Evolutionary conservation across 2,797 vertebrate species (phyloP).

Genomic region (Schizothorax lantsangensis): DNA sequence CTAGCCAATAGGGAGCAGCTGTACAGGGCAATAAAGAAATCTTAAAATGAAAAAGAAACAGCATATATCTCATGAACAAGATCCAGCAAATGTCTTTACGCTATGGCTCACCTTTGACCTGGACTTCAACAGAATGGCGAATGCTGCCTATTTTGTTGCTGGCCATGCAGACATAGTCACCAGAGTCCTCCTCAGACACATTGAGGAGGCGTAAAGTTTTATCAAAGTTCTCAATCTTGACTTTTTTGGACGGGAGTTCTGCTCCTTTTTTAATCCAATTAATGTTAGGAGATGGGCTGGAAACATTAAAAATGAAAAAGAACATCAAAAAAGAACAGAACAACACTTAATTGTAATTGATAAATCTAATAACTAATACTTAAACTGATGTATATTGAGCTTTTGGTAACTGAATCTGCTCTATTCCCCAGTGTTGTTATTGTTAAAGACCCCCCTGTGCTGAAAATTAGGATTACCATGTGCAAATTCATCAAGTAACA

Average conservation of each 20-base stretch:
- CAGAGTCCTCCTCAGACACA: slow-evolving; percentile 93
- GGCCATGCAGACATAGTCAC: slow-evolving; percentile 94
- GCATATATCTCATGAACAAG: background rate
- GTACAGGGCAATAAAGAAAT: slow-evolving; percentile 30
- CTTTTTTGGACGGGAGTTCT: slow-evolving; percentile 86
- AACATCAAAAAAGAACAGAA: background rate
- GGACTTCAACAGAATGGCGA: slow-evolving; percentile 91
- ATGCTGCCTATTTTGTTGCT: slow-evolving; percentile 92
- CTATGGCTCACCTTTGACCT: slow-evolving; percentile 92
- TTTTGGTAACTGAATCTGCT: background rate
- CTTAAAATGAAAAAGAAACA: background rate
- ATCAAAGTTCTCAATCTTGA: slow-evolving; percentile 90
- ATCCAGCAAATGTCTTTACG: background rate
- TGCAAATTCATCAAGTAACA: too few relatives aligned
- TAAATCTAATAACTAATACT: background rate
- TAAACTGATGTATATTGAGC: background rate
- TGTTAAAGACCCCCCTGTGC: background rate
- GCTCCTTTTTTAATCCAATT: slow-evolving; percentile 97
- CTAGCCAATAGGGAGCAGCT: slow-evolving; percentile 98
- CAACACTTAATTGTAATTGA: background rate
- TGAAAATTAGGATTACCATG: too few relatives aligned
- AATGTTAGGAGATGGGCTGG: slow-evolving; percentile 85
- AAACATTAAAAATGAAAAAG: background rate
- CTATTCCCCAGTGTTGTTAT: background rate
- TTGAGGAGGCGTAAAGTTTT: slow-evolving; percentile 89